Evolutionary conservation across 2,888 invertebrate genomes (phyloP).

Genomic region (Steinernema carpocapsae): DNA sequence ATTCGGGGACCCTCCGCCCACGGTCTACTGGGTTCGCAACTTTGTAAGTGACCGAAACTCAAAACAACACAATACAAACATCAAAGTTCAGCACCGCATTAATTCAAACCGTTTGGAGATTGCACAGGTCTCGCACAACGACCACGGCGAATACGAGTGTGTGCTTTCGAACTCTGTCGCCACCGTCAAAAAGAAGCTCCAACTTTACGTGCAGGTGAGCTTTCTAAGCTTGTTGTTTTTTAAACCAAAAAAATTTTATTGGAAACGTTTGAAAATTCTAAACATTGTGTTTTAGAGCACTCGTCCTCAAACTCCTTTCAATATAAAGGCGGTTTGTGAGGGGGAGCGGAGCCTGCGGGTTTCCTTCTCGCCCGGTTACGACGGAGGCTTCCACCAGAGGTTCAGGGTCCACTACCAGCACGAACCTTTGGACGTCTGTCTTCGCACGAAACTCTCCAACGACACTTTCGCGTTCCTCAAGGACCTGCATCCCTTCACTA

Average conservation of each 20-base stretch:
- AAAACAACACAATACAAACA: not conserved
- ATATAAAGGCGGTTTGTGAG: constrained; percentile 47
- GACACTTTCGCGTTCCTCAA: constrained; percentile 31
- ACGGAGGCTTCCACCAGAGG: constrained; percentile 52
- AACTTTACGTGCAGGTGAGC: constrained; percentile 55
- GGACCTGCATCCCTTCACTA: constrained; percentile 47
- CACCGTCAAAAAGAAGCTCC: constrained; percentile 48
- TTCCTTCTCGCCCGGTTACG: constrained; percentile 49
- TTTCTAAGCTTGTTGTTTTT: not conserved
- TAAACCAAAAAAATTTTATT: not conserved
- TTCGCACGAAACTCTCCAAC: constrained; percentile 32
- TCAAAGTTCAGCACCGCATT: constrained; percentile 51
- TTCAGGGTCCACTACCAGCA: constrained; percentile 53
- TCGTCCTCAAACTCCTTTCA: constrained; percentile 52
- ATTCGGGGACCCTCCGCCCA: constrained; percentile 64
- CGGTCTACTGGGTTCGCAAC: constrained; percentile 62
- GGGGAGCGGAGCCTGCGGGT: constrained; percentile 48
- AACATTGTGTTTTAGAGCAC: constrained; percentile 44
- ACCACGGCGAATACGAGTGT: constrained; percentile 64
- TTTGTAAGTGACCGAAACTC: constrained; percentile 47
- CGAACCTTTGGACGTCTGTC: constrained; percentile 38
- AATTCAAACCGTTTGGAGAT: constrained; percentile 49
- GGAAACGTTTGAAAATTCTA: not conserved
- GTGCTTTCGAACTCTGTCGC: constrained; percentile 58
- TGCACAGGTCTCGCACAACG: constrained; percentile 48